Base-by-base conservation (phyloP, 2,888 invertebrate species). In the Rotaria magnacalcarata region DNA sequence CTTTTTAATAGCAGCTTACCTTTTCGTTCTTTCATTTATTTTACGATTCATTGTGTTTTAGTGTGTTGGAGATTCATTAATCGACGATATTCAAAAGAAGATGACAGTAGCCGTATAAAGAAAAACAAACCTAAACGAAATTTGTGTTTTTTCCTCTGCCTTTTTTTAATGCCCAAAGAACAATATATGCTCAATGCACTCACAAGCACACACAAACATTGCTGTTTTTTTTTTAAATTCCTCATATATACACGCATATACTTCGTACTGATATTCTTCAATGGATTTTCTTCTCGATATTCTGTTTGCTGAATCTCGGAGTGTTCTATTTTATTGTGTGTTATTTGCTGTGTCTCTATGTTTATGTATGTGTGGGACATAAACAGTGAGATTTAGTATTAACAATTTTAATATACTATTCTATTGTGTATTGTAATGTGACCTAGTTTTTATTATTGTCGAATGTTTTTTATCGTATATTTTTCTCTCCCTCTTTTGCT, bases 11-110 rank as follows among this genome's bases (percentile, higher is more conserved):
- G 4, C 1, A 54, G 4, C 6, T 67, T 19, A 19, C 7, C 11
- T 67, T 41, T 16, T 34, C 11, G 0, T 60, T 60, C 0, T 60
- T 27, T 27, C 4, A 11, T 60, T 27, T 8, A 27, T n/a, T 75
- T 75, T 75, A 21, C 7, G 41, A 19, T 80, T 80, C 10, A 43
- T 47, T 24, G 7, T 47, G 4, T 47, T 80, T 14, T 47, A 80
- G 80, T 80, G 80, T 47, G 80, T 80, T 80, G 80, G 80, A 47
- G 80, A 80, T 80, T 80, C 80, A 47, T n/a, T 80, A n/a, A 80
- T 80, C 8, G 43, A 43, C 11, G 80, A 80, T 80, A 80, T 80
- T 41, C 47, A 80, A 80, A 80, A 80, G 80, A 80, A 80, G n/a
- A 80, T 80, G 80, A 80, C 80, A 14, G 80, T 80, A 8, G 47